phyloP scores from a whole-genome alignment of 2,888 invertebrate species.

The Rugalucina vietnamica region DNA sequence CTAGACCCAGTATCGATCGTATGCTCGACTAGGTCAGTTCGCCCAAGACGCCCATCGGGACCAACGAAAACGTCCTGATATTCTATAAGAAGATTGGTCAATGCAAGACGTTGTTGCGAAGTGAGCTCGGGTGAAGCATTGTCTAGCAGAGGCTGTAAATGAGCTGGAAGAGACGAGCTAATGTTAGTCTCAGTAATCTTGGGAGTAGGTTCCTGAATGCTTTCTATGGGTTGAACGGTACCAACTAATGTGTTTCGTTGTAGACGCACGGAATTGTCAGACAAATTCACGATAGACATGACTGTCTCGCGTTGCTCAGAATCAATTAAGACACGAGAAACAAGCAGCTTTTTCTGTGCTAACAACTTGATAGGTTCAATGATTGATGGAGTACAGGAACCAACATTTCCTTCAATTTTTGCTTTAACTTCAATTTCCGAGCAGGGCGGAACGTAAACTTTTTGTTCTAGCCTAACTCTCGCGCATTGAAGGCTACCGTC shows the following conservation, averaged over 20 bases:
- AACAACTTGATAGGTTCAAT: constrained; percentile 41
- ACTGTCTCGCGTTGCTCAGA: background rate
- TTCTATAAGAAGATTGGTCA: background rate
- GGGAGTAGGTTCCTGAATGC: background rate
- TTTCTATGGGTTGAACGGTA: background rate
- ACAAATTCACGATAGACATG: constrained; percentile 17
- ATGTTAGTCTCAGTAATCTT: background rate
- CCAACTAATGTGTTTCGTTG: background rate
- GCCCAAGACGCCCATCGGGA: background rate
- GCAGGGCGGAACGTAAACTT: constrained; percentile 10
- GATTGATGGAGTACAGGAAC: background rate
- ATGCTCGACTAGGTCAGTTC: background rate
- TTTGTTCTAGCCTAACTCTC: background rate
- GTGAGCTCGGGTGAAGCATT: background rate
- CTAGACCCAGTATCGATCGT: background rate
- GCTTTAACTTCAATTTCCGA: constrained; percentile 15
- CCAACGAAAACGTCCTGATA: background rate
- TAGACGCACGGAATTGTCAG: constrained; percentile 25
- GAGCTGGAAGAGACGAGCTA: background rate
- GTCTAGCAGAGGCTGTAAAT: constrained; percentile 28
- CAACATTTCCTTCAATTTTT: background rate
- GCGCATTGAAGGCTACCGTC: constrained; percentile 4
- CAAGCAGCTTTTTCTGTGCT: constrained; percentile 18
- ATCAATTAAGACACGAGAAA: constrained; percentile 23
- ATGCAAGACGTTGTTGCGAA: background rate